Evolutionary conservation across 2,888 invertebrate genomes (phyloP), one percentile per base, ranked within the genome.

Genomic region (Plagiodera versicolora): DNA sequence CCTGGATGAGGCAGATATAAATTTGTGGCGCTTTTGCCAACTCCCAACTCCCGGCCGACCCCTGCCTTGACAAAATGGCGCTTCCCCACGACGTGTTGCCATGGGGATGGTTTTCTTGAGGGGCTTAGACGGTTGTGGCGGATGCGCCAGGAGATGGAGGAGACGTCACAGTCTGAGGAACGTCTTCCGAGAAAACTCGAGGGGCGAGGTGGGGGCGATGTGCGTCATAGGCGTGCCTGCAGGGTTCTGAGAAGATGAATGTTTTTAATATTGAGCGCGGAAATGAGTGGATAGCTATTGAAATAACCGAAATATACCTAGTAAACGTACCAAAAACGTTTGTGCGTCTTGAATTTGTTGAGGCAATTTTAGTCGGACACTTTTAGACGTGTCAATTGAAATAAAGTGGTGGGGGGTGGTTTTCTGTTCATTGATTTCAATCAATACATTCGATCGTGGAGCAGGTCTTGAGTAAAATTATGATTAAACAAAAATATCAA

Each of bases 1-100:
- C 81, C 77, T 73, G 81, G 81, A 77, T 79, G 81, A 80, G 79
- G 82, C 82, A 79, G 80, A 81, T 81, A 80, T 78, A 80, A 79
- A 80, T 80, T 81, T 80, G 81, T 78, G 80, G 80, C 80, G 79
- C 77, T 79, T 76, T 76, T 77, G 77, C 79, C 79, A 79, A 78
- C 80, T 77, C 78, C 77, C 60, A 69, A 58, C 66, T 66, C 61
- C 56, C 70, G 67, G 75, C 48, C 19, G 39, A 35, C 39, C 39
- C 52, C 46, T n/a, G n/a, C 19, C 44, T 44, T 24, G 76, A 77
- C 77, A 79, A 78, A 79, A 79, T 78, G 78, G 79, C 78, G 77
- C 74, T 71, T 75, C 74, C 74, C 74, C 66, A 64, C 52, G 30
- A 14, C 44, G 49, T 71, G 81, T 81, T 72, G 73, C 80, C 76